Percentiles rank a stretch among this genome's conserved stretches.
These are phyloP conservation scores for Sebastiscus tertius DNA, from an alignment of 2,797 vertebrate species.

Conservation along the genomic window DNA sequence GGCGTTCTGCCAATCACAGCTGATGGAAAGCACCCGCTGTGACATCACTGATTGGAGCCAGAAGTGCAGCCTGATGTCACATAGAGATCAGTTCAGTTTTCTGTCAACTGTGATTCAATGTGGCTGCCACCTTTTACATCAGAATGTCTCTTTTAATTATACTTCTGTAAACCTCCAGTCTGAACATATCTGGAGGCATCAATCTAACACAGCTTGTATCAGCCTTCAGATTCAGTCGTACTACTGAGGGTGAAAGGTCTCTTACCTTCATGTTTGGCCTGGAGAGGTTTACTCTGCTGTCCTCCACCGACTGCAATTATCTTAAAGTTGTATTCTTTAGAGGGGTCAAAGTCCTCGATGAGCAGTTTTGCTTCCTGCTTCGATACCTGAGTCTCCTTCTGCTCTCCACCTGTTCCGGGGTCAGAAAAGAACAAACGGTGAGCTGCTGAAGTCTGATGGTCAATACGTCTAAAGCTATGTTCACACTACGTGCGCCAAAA, in stretches of 20 bases:
- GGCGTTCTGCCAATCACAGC: conserved; percentile 7
- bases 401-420: conserved; percentile 81
- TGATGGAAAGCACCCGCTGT: conserved; percentile 18
- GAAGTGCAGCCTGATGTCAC: neutral
- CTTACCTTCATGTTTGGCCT: conserved; percentile 91
- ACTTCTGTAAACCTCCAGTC: neutral
- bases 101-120: neutral
- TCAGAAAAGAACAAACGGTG: conserved; percentile 30
- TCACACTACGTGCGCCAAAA: too few species aligned
- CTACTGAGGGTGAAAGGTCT: neutral
- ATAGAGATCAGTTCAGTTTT: neutral
- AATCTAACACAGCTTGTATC: neutral
- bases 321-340: conserved; percentile 88
- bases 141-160: neutral
- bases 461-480: neutral
- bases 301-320: conserved; percentile 85
- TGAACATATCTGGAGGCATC: neutral
- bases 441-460: neutral
- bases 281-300: conserved; percentile 89
- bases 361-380: conserved; percentile 88
- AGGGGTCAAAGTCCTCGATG: conserved; percentile 87
- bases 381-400: conserved; percentile 85
- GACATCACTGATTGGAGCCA: conserved; percentile 26
- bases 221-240: neutral
- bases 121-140: neutral